These are phyloP conservation scores for Drosophila paramelanica DNA, from an alignment of 2,888 invertebrate species.

Conservation along the genomic window DNA sequence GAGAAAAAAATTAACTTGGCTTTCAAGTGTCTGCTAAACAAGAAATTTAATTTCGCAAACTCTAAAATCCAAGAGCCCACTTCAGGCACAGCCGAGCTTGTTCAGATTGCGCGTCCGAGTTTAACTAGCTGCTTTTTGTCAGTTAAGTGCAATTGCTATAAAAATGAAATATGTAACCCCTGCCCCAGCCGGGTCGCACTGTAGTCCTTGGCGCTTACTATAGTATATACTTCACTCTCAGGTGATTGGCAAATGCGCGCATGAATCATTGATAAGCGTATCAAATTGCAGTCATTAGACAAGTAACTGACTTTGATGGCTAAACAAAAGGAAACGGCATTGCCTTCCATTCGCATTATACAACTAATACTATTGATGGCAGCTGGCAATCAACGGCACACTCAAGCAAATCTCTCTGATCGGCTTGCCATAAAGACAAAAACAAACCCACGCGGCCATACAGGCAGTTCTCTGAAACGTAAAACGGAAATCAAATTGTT, in stretches of 20 bases:
- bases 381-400: conserved; percentile 63
- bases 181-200: too few relatives aligned
- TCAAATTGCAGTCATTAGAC: conserved; percentile 78
- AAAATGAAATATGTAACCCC: conserved; percentile 40
- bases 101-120: conserved; percentile 47
- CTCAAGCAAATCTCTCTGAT: conserved; percentile 34
- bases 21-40: conserved; percentile 52
- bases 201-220: neutral
- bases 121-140: conserved; percentile 66
- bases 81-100: conserved; percentile 23
- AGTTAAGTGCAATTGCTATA: conserved; percentile 62
- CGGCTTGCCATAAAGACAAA: conserved; percentile 9
- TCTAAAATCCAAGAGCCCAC: conserved; percentile 19
- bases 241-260: conserved; percentile 60
- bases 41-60: conserved; percentile 57
- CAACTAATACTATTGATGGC: conserved; percentile 27
- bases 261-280: conserved; percentile 77
- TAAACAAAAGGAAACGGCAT: conserved; percentile 46
- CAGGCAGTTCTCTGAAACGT: conserved; percentile 4
- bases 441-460: neutral
- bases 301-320: conserved; percentile 60
- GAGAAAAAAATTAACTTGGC: conserved; percentile 40
- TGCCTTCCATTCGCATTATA: conserved; percentile 21
- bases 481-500: conserved; percentile 57
- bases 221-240: conserved; percentile 7